Conservation (phyloP, 2,113 vertebrate species). For the Anthoscopus minutus region DNA sequence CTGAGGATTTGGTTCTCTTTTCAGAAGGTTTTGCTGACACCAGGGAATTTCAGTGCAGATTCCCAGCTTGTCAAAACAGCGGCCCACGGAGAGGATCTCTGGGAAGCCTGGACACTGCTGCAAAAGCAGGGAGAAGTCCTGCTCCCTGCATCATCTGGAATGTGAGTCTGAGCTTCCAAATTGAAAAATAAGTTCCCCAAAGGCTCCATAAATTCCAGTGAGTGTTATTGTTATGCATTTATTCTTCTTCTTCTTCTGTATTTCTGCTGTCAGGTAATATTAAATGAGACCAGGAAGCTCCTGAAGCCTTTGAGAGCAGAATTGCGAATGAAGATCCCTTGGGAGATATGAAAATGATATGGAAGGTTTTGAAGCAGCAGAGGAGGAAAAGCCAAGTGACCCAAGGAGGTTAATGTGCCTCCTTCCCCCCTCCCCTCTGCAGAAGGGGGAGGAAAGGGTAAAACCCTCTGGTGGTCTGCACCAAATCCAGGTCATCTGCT, state of each 20-base stretch:
- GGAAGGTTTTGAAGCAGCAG: not conserved
- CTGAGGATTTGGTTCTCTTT: not conserved
- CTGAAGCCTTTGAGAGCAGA: not conserved
- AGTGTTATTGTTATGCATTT: not conserved
- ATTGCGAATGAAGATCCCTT: not conserved
- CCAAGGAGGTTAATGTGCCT: not conserved
- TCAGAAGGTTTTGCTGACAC: not conserved
- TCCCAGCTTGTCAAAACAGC: rapidly evolving
- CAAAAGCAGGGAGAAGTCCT: not conserved
- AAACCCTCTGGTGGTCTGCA: not conserved
- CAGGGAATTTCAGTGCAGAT: not conserved
- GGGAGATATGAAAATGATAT: too few species aligned
- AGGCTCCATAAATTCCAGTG: not conserved
- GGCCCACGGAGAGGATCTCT: not conserved
- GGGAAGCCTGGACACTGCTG: not conserved
- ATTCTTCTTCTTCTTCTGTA: not conserved
- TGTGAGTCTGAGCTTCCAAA: not conserved
- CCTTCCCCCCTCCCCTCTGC: too few species aligned
- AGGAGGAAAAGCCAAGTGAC: not conserved
- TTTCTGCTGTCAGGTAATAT: not conserved
- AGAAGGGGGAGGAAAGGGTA: not conserved
- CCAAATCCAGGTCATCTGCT: not conserved
- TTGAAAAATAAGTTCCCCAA: not conserved
- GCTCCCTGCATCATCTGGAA: not conserved
- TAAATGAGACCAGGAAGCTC: not conserved